A percentile compares a stretch with the other conserved stretches of the same genome.
Evolutionary conservation across 2,888 invertebrate species (phyloP).

Genomic region (Phrixothrix hirtus): DNA sequence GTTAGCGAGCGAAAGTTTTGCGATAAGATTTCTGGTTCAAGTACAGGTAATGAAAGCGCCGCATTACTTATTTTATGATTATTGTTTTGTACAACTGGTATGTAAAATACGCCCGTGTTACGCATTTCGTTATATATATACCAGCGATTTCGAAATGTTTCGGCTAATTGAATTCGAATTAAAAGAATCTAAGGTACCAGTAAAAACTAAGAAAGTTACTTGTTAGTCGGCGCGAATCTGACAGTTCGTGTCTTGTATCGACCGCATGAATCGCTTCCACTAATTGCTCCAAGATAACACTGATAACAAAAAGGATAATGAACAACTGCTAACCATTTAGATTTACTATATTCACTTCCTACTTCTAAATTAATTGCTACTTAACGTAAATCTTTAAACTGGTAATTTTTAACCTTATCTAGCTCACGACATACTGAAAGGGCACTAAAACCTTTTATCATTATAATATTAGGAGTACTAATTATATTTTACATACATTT

Average conservation of each 20-base stretch:
- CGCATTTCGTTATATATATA: too few species aligned
- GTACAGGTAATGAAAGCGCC: conserved; percentile 39
- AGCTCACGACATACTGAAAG: too few species aligned
- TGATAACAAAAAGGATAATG: conserved; percentile 46
- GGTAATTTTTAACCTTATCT: too few species aligned
- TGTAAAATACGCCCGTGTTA: conserved; percentile 5
- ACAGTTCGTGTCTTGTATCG: conserved; percentile 49
- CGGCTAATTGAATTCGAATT: conserved; percentile 9
- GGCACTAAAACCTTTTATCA: too few species aligned
- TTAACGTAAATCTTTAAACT: too few species aligned
- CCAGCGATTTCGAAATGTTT: conserved; percentile 13
- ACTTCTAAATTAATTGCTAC: too few species aligned
- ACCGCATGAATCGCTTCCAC: conserved; percentile 47
- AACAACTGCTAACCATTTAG: conserved; percentile 44
- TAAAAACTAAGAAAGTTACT: conserved; percentile 17
- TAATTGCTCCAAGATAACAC: conserved; percentile 49
- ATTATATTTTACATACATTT: too few species aligned
- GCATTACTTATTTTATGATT: conserved; percentile 32
- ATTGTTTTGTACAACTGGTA: conserved; percentile 20
- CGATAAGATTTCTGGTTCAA: conserved; percentile 46
- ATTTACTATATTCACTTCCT: too few species aligned
- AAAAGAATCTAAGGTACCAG: conserved; percentile 6
- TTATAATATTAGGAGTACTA: too few species aligned
- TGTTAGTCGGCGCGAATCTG: conserved; percentile 42
- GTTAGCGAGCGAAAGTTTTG: conserved; percentile 45